Conservation (phyloP, 2,113 vertebrate species). For the Hyperoodon ampullatus region DNA sequence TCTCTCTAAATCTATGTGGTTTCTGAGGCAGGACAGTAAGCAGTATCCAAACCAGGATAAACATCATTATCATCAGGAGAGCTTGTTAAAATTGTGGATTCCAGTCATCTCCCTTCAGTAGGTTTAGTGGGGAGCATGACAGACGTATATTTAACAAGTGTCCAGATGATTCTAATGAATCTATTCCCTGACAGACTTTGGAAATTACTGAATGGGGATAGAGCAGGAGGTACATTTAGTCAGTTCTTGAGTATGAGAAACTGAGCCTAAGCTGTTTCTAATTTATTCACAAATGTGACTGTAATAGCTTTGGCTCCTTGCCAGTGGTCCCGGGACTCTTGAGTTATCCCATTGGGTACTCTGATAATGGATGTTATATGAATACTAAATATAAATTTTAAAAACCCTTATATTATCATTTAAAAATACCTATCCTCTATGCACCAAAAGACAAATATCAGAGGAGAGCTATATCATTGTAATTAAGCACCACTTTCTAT, state of each 20-base stretch:
- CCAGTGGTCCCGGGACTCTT: constrained; percentile 53
- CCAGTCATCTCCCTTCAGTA: not conserved
- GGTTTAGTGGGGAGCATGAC: not conserved
- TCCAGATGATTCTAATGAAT: constrained; percentile 50
- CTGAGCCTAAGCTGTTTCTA: constrained; percentile 56
- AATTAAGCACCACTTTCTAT: constrained; percentile 58
- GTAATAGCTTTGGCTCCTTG: constrained; percentile 71
- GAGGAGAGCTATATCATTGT: constrained; percentile 52
- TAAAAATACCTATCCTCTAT: constrained; percentile 46
- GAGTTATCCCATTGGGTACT: constrained; percentile 58
- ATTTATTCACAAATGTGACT: constrained; percentile 73
- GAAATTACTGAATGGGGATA: constrained; percentile 35
- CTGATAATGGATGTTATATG: constrained; percentile 60
- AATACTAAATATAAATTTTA: constrained; percentile 72
- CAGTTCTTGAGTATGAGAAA: constrained; percentile 41
- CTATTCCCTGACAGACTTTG: constrained; percentile 15
- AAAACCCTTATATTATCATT: constrained; percentile 67
- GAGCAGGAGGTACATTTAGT: constrained; percentile 42
- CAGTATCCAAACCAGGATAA: not conserved
- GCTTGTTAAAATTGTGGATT: constrained; percentile 46
- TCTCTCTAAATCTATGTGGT: not conserved
- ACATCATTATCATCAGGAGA: constrained; percentile 19
- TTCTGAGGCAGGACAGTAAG: constrained; percentile 8
- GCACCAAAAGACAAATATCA: constrained; percentile 68
- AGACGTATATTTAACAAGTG: constrained; percentile 44